A percentile compares a stretch with the other conserved stretches of the same genome.
Conservation (phyloP, 2,888 invertebrate genomes). For the Andrena trimmerana region DNA sequence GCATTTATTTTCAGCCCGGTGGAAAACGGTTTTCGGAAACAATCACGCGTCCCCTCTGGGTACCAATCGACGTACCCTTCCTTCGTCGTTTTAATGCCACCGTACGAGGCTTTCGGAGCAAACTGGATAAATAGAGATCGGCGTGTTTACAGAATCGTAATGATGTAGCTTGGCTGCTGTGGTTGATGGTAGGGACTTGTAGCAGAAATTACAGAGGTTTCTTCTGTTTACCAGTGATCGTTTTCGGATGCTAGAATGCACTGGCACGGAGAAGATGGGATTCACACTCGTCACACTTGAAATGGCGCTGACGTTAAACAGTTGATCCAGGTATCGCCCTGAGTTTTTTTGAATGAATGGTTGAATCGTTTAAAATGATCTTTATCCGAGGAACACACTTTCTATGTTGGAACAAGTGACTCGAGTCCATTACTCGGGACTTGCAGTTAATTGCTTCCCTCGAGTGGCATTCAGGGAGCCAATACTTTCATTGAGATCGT, state of each 20-base stretch:
- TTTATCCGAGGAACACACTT: neutral
- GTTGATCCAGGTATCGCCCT: neutral
- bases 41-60: conserved; percentile 23
- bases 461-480: neutral
- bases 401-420: conserved; percentile 2
- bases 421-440: neutral
- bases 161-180: conserved; percentile 11
- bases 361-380: neutral
- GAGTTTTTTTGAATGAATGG: neutral
- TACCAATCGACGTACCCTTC: neutral
- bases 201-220: neutral
- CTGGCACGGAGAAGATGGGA: neutral
- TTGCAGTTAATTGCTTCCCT: neutral
- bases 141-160: conserved; percentile 12
- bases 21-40: conserved; percentile 49
- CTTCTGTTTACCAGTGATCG: neutral
- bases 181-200: neutral
- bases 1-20: conserved; percentile 25
- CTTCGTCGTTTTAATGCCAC: conserved; percentile 12
- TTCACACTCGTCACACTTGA: neutral
- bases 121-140: conserved; percentile 37
- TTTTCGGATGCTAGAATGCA: neutral
- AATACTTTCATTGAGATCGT: conserved; percentile 34
- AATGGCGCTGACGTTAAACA: neutral
- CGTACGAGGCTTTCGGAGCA: neutral